Base-by-base conservation (phyloP, 2,888 invertebrate species). In the Rhagium mordax region DNA sequence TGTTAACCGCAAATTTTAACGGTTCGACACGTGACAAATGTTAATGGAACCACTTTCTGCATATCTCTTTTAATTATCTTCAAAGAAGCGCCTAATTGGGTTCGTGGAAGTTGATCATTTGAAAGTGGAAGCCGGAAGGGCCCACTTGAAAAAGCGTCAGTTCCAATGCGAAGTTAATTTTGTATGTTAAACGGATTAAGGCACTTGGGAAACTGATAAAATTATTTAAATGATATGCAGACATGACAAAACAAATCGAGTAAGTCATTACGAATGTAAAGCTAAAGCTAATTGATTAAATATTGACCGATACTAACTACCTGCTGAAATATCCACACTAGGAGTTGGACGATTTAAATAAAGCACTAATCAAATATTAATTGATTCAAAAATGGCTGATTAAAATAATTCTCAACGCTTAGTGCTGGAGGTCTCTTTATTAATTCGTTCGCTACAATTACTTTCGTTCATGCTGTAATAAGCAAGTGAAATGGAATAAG, bases 21-120 rank as follows among this genome's bases (percentile, higher is more conserved):
- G 21, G 10, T 3, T 15, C 15, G 33, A 16, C n/a, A 47, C 20
- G 27, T 47, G 57, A 57, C 29, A 69, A 49, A 48, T 27, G 60
- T 7, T 27, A 64, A 64, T 64, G 51, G 64, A 27, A 27, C 61
- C 64, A 51, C 64, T 67, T 67, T 57, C 33, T 67, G 51, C 20
- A 67, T 64, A 48, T 61, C 47, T 48, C 49, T 16, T 49, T 64
- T 64, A 29, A 48, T 64, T 64, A 29, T 64, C 18, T 18, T 64
- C 27, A 51, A 64, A 64, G 49, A 51, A 51, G 29, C 49, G 24
- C 21, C 51, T 64, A 48, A 64, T 51, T 48, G 49, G 29, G 49
- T 64, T 64, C 49, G 27, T 64, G 64, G 64, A 64, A 64, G 49
- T 49, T 48, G 61, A 21, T 51, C 15, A 27, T 64, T 29, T 33